Evolutionary conservation across 37 sponge, comb jelly and placozoan genomes (phyloP).

Genomic region (Halichondria panicea): DNA sequence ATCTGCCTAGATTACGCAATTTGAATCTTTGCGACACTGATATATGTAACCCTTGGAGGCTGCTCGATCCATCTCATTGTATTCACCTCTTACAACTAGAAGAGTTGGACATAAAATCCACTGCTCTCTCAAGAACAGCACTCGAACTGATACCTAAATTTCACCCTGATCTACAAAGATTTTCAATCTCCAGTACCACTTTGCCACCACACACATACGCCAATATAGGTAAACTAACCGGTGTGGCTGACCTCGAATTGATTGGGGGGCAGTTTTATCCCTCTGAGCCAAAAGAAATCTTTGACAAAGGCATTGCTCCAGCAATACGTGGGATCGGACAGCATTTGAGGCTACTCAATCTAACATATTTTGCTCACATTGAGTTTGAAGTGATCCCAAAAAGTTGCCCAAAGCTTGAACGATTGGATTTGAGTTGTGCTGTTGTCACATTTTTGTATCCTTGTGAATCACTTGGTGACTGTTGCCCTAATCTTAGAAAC

Average conservation of each 20-base stretch:
- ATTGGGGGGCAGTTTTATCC: slow-evolving; percentile 38
- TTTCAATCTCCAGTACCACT: slow-evolving; percentile 25
- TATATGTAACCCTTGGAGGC: slow-evolving; percentile 36
- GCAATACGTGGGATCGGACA: slow-evolving; percentile 14
- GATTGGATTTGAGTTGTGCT: slow-evolving; percentile 14
- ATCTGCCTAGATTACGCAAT: slow-evolving; percentile 1
- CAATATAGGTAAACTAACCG: slow-evolving; percentile 16
- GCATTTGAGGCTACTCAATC: slow-evolving; percentile 9
- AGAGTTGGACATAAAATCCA: slow-evolving; percentile 22
- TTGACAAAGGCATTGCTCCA: slow-evolving; percentile 7
- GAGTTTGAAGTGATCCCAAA: slow-evolving; percentile 7
- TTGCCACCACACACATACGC: slow-evolving; percentile 13
- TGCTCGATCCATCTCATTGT: slow-evolving; percentile 3
- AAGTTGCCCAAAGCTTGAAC: slow-evolving; percentile 16
- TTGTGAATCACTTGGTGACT: slow-evolving; percentile 5
- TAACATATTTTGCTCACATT: slow-evolving; percentile 31
- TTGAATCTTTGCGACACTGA: slow-evolving; percentile 20
- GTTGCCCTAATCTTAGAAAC: slow-evolving; percentile 9
- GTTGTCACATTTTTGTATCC: background rate
- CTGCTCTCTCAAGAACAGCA: slow-evolving; percentile 32
- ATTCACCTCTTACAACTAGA: background rate
- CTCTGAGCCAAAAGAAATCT: slow-evolving; percentile 13
- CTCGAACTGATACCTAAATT: slow-evolving; percentile 26
- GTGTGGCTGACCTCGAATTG: slow-evolving; percentile 18
- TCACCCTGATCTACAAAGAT: slow-evolving; percentile 23